A percentile compares a stretch with the other conserved stretches of the same genome.
phyloP scores from a whole-genome alignment of 2,888 invertebrate genomes.

The Macaria notata region DNA sequence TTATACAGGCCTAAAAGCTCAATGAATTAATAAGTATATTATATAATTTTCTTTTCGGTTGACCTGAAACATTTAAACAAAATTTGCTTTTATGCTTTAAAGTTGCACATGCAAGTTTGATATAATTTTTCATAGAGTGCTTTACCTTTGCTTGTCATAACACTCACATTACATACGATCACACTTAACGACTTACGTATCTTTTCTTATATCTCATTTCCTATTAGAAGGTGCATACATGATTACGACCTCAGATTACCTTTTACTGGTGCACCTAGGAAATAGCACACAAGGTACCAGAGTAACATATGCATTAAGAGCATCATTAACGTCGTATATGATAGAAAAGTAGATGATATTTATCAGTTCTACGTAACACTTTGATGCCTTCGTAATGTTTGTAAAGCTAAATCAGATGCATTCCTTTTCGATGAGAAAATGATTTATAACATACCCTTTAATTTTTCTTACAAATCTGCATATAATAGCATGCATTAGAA shows the following conservation, averaged over 20 bases:
- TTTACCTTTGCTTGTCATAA: no score
- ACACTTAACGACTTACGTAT: no score
- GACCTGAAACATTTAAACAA: no score
- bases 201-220: not conserved
- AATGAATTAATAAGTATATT: no score
- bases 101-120: no score
- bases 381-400: not conserved
- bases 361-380: not conserved
- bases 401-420: constrained; percentile 14
- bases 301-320: not conserved
- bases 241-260: not conserved
- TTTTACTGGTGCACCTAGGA: not conserved
- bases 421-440: constrained; percentile 22
- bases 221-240: not conserved
- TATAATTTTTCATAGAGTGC: no score
- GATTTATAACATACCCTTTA: constrained; percentile 21
- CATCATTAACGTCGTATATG: not conserved
- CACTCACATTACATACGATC: no score
- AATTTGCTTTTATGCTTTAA: no score
- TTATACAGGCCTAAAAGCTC: no score
- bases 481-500: constrained; percentile 22
- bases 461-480: constrained; percentile 30
- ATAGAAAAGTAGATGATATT: not conserved
- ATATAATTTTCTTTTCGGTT: no score
- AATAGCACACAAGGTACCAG: not conserved